A percentile compares a stretch with the other conserved stretches of the same genome.
Conservation (phyloP, 2,113 vertebrate species). For the Platichthys flesus region DNA sequence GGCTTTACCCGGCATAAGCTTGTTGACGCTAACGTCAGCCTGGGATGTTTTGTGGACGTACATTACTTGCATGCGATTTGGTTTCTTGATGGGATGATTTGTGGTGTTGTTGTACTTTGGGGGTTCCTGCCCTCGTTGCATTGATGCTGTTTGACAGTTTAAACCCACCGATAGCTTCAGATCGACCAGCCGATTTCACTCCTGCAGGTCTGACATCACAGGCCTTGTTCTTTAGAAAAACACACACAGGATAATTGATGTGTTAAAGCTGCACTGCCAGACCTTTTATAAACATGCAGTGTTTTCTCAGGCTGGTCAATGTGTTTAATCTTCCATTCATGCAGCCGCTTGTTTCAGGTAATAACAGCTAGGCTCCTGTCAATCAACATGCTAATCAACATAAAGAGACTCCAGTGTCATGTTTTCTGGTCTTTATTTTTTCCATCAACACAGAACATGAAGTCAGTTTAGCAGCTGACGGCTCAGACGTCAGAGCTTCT, state of each 20-base stretch:
- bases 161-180: conserved; percentile 8
- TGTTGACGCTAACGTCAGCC: conserved; percentile 19
- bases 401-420: too few relatives aligned
- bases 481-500: too few relatives aligned
- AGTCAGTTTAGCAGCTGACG: too few relatives aligned
- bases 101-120: neutral
- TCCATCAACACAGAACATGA: too few relatives aligned
- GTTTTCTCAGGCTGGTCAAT: neutral
- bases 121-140: neutral
- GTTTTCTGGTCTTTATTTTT: too few relatives aligned
- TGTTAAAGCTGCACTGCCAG: neutral
- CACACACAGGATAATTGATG: neutral
- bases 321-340: neutral
- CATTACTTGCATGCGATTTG: conserved; percentile 13
- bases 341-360: too few relatives aligned
- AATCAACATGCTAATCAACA: too few relatives aligned
- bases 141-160: neutral
- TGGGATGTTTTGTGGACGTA: conserved; percentile 11
- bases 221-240: neutral
- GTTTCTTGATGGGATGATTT: conserved; percentile 10
- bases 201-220: neutral
- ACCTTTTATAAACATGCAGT: neutral
- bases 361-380: too few relatives aligned
- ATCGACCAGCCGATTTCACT: neutral
- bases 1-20: conserved; percentile 13